These are phyloP conservation scores for Trachymyrmex cornetzi DNA, from an alignment of 1,140 invertebrate genomes.

Conservation along the genomic window DNA sequence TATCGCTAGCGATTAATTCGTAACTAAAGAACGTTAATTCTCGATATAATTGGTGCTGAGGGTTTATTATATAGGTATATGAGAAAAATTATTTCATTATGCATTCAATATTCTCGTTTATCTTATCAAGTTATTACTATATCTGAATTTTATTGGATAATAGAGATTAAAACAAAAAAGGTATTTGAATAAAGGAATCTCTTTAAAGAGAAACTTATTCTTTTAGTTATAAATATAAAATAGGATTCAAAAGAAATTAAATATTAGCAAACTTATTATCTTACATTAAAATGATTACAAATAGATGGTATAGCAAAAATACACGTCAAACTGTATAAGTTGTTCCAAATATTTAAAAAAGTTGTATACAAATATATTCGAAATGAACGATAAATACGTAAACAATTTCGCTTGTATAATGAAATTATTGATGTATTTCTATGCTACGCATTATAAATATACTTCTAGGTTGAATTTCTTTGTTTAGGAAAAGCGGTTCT, in stretches of 20 bases:
- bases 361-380: background rate
- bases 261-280: background rate
- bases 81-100: constrained; percentile 18
- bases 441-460: background rate
- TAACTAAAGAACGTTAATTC: constrained; percentile 15
- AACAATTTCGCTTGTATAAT: background rate
- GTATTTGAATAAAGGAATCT: background rate
- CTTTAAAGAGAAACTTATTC: background rate
- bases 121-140: constrained; percentile 2
- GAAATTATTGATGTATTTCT: background rate
- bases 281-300: too few species aligned
- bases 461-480: constrained; percentile 15
- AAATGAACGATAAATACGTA: background rate
- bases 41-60: background rate
- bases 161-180: background rate
- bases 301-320: background rate
- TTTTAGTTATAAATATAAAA: background rate
- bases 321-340: background rate
- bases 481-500: constrained; percentile 43
- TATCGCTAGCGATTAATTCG: background rate
- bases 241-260: background rate
- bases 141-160: background rate
- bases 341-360: background rate
- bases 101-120: background rate
- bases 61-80: background rate